Base-by-base conservation (phyloP, 2,797 vertebrate species). In the Odontamblyopus rebecca region DNA sequence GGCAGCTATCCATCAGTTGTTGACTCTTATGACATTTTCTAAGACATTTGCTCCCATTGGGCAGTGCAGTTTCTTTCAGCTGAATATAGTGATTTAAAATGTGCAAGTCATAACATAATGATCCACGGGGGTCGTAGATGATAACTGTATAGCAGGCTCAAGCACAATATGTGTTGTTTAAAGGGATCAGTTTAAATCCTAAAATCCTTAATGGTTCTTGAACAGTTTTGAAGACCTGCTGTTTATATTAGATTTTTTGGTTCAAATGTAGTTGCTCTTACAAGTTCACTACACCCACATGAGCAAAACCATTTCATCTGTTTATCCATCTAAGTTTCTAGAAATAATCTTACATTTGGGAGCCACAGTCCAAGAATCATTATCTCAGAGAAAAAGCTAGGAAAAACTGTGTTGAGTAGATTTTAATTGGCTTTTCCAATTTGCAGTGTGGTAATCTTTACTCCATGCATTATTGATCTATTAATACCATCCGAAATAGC, bases 381-480 rank as follows among this genome's bases (percentile, higher is more conserved):
- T 41, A 68, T 53, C 30, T 53, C 41, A 13, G 61, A 68, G 30
- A 66, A 69, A 26, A 66, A 19, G 38, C 44, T 30, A 66, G 56
- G 68, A 19, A 80, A 38, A 69, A 67, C 69, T 12, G 80, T 73
- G 75, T 75, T 71, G 81, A 82, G 61, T 71, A 38, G 41, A 77
- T 71, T 78, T 85, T 85, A 85, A 88, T 83, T 88, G 80, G 80
- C 76, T 71, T 76, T 82, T 78, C 69, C 69, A 65, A 73, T 77
- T 81, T 81, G 69, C 70, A 75, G 69, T 57, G 68, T 59, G 76
- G 61, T 77, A 76, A 79, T 87, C 75, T 86, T 81, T 73, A 80
- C 73, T 61, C 62, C 76, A 86, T 81, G 75, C 83, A 85, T 84
- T 89, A 89, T 89, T 87, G 82, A 90, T 91, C 77, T 70, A 69